Conservation (phyloP, 2,113 vertebrate species). For the Nycticorax nycticorax region DNA sequence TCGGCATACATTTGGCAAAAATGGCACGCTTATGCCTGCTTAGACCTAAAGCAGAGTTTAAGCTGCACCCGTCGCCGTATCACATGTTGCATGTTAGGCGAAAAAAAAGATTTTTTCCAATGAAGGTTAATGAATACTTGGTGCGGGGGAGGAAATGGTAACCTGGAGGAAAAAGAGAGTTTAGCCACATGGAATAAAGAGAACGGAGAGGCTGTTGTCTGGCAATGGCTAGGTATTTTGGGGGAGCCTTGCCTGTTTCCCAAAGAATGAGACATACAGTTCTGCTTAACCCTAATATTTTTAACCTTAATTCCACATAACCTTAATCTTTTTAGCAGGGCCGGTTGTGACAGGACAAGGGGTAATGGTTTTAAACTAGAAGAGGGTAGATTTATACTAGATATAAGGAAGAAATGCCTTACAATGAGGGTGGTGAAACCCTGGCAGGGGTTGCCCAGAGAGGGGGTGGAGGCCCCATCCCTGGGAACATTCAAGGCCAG, state of each 20-base stretch:
- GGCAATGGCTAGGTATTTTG: not conserved
- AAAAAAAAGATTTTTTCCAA: not conserved
- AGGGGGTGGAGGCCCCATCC: no score
- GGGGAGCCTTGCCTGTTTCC: not conserved
- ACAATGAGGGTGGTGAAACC: no score
- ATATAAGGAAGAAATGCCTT: no score
- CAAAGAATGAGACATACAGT: not conserved
- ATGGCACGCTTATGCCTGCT: not conserved
- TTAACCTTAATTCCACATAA: no score
- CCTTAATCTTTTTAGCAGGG: no score
- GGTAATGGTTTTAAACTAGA: no score
- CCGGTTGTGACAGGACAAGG: no score
- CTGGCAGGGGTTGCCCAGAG: no score
- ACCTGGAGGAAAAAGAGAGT: slow-evolving; percentile 10
- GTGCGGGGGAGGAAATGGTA: not conserved
- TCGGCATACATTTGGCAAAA: not conserved
- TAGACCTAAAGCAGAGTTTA: not conserved
- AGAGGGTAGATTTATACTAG: no score
- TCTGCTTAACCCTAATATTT: not conserved
- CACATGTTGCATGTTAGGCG: accelerated
- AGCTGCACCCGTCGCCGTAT: no score
- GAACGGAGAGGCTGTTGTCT: not conserved
- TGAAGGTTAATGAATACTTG: not conserved
- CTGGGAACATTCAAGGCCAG: no score
- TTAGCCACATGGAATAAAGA: slow-evolving; percentile 3